Evolutionary conservation across 2,797 vertebrate species (phyloP).

Genomic region (Hydrophis major): DNA sequence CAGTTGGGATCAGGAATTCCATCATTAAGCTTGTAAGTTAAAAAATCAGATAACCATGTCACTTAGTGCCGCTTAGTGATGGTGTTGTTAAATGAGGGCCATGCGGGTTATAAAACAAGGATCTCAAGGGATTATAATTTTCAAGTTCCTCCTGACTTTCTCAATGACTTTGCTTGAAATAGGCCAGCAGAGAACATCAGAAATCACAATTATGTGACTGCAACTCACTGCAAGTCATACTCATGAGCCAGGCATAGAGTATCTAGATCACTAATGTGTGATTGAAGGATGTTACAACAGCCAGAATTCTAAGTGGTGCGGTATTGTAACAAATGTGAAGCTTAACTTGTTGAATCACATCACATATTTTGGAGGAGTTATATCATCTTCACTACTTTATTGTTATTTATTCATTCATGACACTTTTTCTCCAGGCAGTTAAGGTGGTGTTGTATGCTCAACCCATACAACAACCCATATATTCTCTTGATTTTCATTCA

Average conservation of each 20-base stretch:
- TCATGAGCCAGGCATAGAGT: background rate
- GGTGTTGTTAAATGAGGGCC: background rate
- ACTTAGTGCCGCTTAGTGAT: background rate
- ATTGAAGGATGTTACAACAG: background rate
- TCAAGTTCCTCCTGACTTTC: background rate
- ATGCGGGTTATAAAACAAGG: background rate
- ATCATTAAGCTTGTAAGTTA: background rate
- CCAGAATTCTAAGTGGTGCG: background rate
- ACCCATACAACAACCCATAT: too few relatives aligned
- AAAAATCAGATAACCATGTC: background rate
- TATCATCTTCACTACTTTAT: background rate
- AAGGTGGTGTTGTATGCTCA: background rate
- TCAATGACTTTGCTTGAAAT: background rate
- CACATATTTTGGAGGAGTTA: background rate
- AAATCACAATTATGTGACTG: background rate
- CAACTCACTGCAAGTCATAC: background rate
- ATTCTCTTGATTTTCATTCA: background rate
- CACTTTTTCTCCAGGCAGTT: background rate
- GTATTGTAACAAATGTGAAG: background rate
- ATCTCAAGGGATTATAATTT: background rate
- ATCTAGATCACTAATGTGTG: background rate
- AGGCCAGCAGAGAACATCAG: background rate
- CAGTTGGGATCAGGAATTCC: background rate
- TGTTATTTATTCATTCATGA: background rate
- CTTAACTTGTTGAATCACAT: background rate